Evolutionary conservation across 1,140 invertebrate species (phyloP), one percentile per base, ranked within the genome.

Genomic region (Pseudomyrmex flavicornis): DNA sequence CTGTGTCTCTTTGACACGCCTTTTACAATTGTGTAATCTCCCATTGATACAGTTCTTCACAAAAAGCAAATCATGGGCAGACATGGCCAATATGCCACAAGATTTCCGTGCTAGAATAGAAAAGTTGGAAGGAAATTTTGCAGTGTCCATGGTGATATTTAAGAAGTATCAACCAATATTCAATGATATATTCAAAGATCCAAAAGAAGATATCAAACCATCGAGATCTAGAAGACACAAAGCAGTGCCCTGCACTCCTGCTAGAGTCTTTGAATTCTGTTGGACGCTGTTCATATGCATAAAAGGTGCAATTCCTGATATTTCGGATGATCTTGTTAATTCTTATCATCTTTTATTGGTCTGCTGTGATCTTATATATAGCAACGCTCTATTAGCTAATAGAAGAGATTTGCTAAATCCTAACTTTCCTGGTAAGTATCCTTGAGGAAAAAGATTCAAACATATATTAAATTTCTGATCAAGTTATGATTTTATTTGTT

Each of bases 1-100:
- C 91, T 97, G 98, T 93, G 97, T 99, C 2, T 99, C 98, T 74
- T 94, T 99, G 2, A 99, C 98, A 4, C 96, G 97, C 89, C 95
- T 99, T 15, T 94, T 99, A 1, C 95, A 97, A 90, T 96, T 98
- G 48, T 98, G 98, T 92, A 98, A 98, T 93, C 96, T 99, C 76
- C 98, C 97, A 90, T 95, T 99, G 58, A 97, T 98, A 82, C 97
- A 99, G 86, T 99, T 99, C 95, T 99, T 99, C 92, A 96, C 96
- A 63, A 99, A 99, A 95, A 99, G 98, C 90, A 98, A 98, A 92
- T 97, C 97, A 91, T 99, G 99, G 99, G 97, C 97, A 62, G 98
- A 99, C 88, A 99, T 99, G 98, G 97, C 98, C 0, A 97, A 97
- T 86, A 95, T 99, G 92, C 95, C 97, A 0, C 96, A 97, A 85